Evolutionary conservation across 2,113 vertebrate species (phyloP), one percentile per base, ranked within the genome.

Genomic region (Apus apus): DNA sequence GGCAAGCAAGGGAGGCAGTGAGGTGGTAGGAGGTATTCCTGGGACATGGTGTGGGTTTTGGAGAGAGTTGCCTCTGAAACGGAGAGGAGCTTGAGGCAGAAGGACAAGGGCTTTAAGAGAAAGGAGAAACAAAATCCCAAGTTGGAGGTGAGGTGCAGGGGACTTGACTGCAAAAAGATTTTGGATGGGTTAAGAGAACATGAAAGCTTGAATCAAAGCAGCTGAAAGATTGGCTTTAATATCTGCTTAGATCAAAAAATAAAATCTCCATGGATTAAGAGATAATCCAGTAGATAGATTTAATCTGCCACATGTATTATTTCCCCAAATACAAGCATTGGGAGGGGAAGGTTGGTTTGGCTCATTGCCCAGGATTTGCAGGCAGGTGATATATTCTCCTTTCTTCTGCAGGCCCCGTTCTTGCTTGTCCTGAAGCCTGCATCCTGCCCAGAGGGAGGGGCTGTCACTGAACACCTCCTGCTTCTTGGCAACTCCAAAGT

Each of bases 241-340:
- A 82, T 81, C 88, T 92, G 66, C 84, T 94, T 95, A 94, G 87
- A 94, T 92, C 26, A 81, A 91, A 94, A 94, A 77, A 78, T 46
- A 81, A 96, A 89, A 25, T 72, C 88, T 67, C 19, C 73, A 23
- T 72, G 83, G 94, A 96, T 96, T 95, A 94, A 84, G 70, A 90
- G 88, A 73, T 96, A 94, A 95, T 96, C 88, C 70, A 43, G 48
- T 72, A 61, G 92, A 90, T 78, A 93, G 76, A 90, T 94, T 92
- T 96, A 94, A 95, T 95, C 87, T 93, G 78, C 84, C 45, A 36
- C 22, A 1, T 86, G 76, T 76, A 89, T 81, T 95, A 43, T 46
- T 91, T 94, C 43, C 62, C 17, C 43, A 23, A 45, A 90, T 75
- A 58, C 76, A 30, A 88, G 51, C 34, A 3, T 3, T 64, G 78